A percentile compares a stretch with the other conserved stretches of the same genome.
Conservation (phyloP, 1,140 invertebrate species). For the Idris sp. region DNA sequence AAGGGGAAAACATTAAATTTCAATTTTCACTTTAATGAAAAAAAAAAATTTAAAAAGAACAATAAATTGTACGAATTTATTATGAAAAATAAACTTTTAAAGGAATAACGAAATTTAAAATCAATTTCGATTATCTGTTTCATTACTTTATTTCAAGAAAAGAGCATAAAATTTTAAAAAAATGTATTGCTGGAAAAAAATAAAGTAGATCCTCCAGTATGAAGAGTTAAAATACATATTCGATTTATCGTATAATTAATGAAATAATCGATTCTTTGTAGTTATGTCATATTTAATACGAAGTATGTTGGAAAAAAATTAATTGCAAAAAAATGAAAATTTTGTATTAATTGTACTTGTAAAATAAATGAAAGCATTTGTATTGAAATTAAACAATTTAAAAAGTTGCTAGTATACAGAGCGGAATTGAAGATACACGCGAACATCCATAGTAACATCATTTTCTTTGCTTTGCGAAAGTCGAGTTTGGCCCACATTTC, state of each 20-base stretch:
- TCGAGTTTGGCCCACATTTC: conserved; percentile 34
- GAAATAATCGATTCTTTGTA: conserved; percentile 4
- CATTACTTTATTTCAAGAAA: too few species aligned
- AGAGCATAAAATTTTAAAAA: too few species aligned
- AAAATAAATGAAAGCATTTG: conserved; percentile 5
- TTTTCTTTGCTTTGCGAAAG: conserved; percentile 26
- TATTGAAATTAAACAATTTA: conserved; percentile 12
- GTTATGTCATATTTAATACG: conserved; percentile 1
- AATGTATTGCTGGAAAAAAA: not conserved
- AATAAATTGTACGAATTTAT: too few species aligned
- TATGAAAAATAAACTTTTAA: too few species aligned
- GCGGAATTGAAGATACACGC: conserved; percentile 14
- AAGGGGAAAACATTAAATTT: too few species aligned
- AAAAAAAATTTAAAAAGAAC: too few species aligned
- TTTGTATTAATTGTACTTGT: not conserved
- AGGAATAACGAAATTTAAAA: too few species aligned
- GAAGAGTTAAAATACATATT: not conserved
- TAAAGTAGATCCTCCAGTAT: too few species aligned
- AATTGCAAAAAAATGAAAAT: conserved; percentile 4
- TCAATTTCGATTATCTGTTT: too few species aligned
- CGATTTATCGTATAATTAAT: conserved; percentile 10
- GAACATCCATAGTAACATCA: conserved; percentile 16
- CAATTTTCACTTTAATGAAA: too few species aligned
- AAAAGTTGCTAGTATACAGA: conserved; percentile 14
- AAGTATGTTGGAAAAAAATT: not conserved